Evolutionary conservation across 2,888 invertebrate genomes (phyloP), one percentile per base, ranked within the genome.

Genomic region (Rhyacophila evoluta): DNA sequence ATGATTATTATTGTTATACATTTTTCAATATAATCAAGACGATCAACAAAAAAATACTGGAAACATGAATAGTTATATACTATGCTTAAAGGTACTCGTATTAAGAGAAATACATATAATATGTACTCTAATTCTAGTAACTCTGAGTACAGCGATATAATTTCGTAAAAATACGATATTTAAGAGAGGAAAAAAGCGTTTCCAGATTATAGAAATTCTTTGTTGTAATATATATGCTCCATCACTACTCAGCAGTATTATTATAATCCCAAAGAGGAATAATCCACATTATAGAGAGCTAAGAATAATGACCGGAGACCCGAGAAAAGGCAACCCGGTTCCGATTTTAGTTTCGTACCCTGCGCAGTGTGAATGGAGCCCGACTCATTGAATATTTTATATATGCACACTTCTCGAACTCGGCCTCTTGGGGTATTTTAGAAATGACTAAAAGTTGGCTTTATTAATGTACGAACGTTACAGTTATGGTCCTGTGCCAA

Each of bases 341-440:
- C 55, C 55, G 55, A 55, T 55, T 55, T 19, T 55, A 55, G 25
- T 55, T 25, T 19, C 19, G 3, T 25, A 55, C 55, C 55, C 55
- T 55, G 19, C 8, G 15, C 19, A 55, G 10, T 55, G 19, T 55
- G 55, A 55, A 55, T 55, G 55, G 12, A 55, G 15, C 19, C 15
- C 15, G 55, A 55, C 55, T 55, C 19, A 33, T 55, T 55, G 55
- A 55, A 55, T 55, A 55, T 55, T 55, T 55, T 55, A 55, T 55
- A 19, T 10, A 10, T 12, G 25, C 19, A 19, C 19, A 55, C 55
- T 25, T 55, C 15, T 55, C 55, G 2, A 55, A 55, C 55, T 55
- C 15, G 19, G 55, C 19, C 55, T 55, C 55, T 25, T 55, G 55
- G 55, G 55, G 19, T 55, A 55, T 55, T 55, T 55, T 55, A 19